phyloP scores from a whole-genome alignment of 1,140 invertebrate genomes.

The Bombus pascuorum region DNA sequence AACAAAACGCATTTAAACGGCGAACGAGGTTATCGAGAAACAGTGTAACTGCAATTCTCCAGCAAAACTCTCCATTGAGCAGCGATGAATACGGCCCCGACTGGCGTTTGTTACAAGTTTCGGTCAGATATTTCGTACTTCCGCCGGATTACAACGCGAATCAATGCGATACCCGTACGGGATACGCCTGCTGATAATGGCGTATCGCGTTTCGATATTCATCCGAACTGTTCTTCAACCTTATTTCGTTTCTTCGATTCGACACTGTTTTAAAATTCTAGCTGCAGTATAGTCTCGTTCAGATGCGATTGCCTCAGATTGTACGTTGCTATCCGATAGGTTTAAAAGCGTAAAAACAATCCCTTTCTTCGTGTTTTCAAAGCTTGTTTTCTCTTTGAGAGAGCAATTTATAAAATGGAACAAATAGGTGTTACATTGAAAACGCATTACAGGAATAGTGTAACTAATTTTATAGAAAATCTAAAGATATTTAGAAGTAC shows the following conservation, averaged over 20 bases:
- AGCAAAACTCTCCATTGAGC: conserved; percentile 10
- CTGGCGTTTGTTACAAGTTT: conserved; percentile 6
- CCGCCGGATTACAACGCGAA: conserved; percentile 14
- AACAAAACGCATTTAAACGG: conserved; percentile 13
- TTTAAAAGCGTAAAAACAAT: not conserved
- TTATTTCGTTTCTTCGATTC: not conserved
- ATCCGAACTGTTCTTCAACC: not conserved
- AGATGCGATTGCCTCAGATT: not conserved
- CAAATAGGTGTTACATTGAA: not conserved
- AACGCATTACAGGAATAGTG: not conserved
- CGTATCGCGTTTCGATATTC: not conserved
- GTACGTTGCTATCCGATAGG: not conserved
- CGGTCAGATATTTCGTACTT: conserved; percentile 12
- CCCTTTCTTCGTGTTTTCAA: not conserved
- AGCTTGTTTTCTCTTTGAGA: not conserved
- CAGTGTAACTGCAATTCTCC: conserved; percentile 21
- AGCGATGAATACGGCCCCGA: not conserved
- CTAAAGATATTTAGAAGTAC: not conserved
- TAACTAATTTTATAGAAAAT: not conserved
- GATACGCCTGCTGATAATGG: not conserved
- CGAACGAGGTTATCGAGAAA: conserved; percentile 8
- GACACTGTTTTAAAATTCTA: not conserved
- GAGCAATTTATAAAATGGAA: not conserved
- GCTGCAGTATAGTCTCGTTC: not conserved
- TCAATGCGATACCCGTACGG: conserved; percentile 9